Evolutionary conservation across 1,140 invertebrate species (phyloP), one percentile per base, ranked within the genome.

Genomic region (Rhynchophorus ferrugineus): DNA sequence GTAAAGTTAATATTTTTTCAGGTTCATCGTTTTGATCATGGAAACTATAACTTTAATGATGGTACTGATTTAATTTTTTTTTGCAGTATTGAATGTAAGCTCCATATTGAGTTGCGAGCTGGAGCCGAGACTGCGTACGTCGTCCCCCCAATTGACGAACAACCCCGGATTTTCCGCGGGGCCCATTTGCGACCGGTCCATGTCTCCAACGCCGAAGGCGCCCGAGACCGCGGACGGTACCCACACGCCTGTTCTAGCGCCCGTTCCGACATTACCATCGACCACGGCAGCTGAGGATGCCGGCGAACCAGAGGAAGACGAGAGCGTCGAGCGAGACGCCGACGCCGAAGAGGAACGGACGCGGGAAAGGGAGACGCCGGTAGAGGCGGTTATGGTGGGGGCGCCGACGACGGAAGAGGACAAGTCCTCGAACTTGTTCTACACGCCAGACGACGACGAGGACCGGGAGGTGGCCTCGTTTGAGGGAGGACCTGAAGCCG

Each of bases 371-470:
- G 37, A 38, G 18, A n/a, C n/a, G 13, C 5, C 42, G 24, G 21
- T 35, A 21, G 19, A 17, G 45, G 21, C 29, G 22, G 17, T n/a
- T 5, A 18, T 22, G 21, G 13, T 38, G 37, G 18, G 13, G 13
- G n/a, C 16, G 42, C 16, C n/a, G 18, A 16, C 1, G 43, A 43
- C 13, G 47, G 39, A 53, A n/a, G 44, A 50, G 8, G 9, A 16
- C 20, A 21, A 45, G 14, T 29, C 24, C 24, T 29, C 24, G 5
- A 5, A 61, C 39, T 44, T 65, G 52, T 67, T 62, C 58, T 69
- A 68, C 37, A 67, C 62, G 1, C 68, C 68, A 0, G 67, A 70
- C 33, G 66, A 68, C 39, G 65, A 61, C 24, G 66, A 63, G 13
- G 50, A 52, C 11, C n/a, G 18, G 18, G 57, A 59, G 33, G 22